Conservation (phyloP, 2,797 vertebrate species). For the Myotis daubentonii region DNA sequence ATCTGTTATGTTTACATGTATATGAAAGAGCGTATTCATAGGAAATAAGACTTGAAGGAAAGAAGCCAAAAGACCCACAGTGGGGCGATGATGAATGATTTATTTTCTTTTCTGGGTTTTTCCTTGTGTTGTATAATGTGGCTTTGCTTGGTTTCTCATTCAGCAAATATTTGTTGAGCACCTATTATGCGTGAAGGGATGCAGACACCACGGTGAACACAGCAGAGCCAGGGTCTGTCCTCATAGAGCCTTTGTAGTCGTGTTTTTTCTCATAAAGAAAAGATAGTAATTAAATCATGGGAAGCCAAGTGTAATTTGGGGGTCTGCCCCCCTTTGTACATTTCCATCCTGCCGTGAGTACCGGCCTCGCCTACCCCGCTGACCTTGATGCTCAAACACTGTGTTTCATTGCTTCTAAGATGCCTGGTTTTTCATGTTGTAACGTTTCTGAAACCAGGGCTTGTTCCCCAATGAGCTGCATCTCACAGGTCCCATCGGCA, state of each 20-base stretch:
- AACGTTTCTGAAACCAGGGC: background rate
- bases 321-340: too few relatives aligned
- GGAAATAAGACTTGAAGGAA: conserved; percentile 71
- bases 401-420: background rate
- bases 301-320: background rate
- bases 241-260: background rate
- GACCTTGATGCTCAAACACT: background rate
- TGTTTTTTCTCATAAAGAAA: background rate
- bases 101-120: conserved; percentile 58
- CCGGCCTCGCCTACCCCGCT: background rate
- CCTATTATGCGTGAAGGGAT: background rate
- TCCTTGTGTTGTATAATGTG: background rate
- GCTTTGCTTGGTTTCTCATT: background rate
- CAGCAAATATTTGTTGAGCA: conserved; percentile 48
- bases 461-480: background rate
- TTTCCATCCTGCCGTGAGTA: background rate
- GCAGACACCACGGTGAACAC: background rate
- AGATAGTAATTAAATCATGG: background rate
- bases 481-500: background rate
- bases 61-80: conserved; percentile 70
- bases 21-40: conserved; percentile 74
- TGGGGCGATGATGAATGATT: conserved; percentile 66
- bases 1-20: conserved; percentile 76
- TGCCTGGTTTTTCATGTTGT: background rate
- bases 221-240: background rate